Percentiles rank a stretch among this genome's conserved stretches.
These are phyloP conservation scores for Amphiprion clarkii DNA, from an alignment of 2,797 vertebrate species.

Conservation along the genomic window DNA sequence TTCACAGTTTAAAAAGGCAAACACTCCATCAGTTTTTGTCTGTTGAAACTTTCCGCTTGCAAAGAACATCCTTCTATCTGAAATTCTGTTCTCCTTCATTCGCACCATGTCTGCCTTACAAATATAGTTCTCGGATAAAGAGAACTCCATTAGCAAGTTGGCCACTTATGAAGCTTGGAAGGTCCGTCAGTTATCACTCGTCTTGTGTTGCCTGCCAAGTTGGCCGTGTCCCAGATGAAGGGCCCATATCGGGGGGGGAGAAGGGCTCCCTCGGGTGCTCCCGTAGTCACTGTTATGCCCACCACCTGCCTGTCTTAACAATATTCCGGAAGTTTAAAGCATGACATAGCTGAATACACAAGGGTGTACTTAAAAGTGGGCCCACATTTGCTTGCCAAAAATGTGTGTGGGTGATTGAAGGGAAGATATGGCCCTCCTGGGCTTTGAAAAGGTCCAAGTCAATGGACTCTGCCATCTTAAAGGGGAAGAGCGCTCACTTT, in stretches of 20 bases:
- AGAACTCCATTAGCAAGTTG: slow-evolving; percentile 85
- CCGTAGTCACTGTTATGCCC: slow-evolving; percentile 75
- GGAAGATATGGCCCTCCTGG: slow-evolving; percentile 79
- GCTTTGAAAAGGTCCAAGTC: slow-evolving; percentile 77
- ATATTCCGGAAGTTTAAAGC: slow-evolving; percentile 79
- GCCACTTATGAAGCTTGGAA: slow-evolving; percentile 81
- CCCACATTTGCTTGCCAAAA: slow-evolving; percentile 79
- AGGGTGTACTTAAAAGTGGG: slow-evolving; percentile 78
- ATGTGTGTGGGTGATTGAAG: slow-evolving; percentile 82
- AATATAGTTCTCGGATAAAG: slow-evolving; percentile 87
- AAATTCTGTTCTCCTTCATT: slow-evolving; percentile 80
- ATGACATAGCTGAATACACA: slow-evolving; percentile 84
- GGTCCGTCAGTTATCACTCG: slow-evolving; percentile 85
- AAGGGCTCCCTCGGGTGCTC: slow-evolving; percentile 60
- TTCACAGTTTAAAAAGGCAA: slow-evolving; percentile 26
- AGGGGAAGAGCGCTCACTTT: slow-evolving; percentile 66
- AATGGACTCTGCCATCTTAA: slow-evolving; percentile 76
- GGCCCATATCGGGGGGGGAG: slow-evolving; percentile 63
- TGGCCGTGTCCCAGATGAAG: slow-evolving; percentile 74
- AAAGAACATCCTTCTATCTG: slow-evolving; percentile 56
- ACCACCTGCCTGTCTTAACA: slow-evolving; percentile 83
- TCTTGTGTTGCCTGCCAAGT: slow-evolving; percentile 81
- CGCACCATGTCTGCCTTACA: slow-evolving; percentile 79
- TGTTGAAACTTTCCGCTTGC: slow-evolving; percentile 58
- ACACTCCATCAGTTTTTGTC: slow-evolving; percentile 43